Percentiles rank a stretch among this genome's conserved stretches.
These are phyloP conservation scores for Neoscelio sp. DNA, from an alignment of 2,888 invertebrate genomes.

Conservation along the genomic window DNA sequence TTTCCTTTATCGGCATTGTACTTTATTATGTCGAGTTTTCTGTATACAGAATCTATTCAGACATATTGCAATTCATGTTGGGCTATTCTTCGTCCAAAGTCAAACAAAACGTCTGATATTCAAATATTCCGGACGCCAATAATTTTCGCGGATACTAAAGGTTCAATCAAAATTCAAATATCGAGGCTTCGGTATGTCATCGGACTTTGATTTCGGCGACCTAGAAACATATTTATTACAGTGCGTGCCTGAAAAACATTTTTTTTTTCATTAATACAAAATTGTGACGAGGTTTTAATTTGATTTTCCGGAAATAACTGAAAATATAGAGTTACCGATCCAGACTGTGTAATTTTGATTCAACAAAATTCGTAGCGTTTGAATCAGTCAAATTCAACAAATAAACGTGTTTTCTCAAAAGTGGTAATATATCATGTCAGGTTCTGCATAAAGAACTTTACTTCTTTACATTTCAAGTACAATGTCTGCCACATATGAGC, in stretches of 20 bases:
- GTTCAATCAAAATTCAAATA: conserved; percentile 20
- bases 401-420: conserved; percentile 64
- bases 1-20: conserved; percentile 63
- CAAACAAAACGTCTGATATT: conserved; percentile 48
- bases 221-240: conserved; percentile 15
- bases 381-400: conserved; percentile 65
- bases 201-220: not conserved
- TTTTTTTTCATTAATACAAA: no score
- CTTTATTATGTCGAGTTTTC: conserved; percentile 53
- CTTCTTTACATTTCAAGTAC: conserved; percentile 59
- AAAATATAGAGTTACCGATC: conserved; percentile 50
- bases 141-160: conserved; percentile 43
- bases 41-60: conserved; percentile 47
- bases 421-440: conserved; percentile 60
- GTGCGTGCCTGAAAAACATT: no score
- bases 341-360: no score
- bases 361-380: conserved; percentile 59
- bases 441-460: conserved; percentile 55
- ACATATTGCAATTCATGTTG: conserved; percentile 50
- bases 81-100: conserved; percentile 34
- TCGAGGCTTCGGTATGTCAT: not conserved
- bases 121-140: conserved; percentile 39
- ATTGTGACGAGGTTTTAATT: no score
- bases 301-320: conserved; percentile 14
- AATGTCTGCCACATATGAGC: conserved; percentile 42